Conservation (phyloP, 2,797 vertebrate species). For the Miichthys miiuy region DNA sequence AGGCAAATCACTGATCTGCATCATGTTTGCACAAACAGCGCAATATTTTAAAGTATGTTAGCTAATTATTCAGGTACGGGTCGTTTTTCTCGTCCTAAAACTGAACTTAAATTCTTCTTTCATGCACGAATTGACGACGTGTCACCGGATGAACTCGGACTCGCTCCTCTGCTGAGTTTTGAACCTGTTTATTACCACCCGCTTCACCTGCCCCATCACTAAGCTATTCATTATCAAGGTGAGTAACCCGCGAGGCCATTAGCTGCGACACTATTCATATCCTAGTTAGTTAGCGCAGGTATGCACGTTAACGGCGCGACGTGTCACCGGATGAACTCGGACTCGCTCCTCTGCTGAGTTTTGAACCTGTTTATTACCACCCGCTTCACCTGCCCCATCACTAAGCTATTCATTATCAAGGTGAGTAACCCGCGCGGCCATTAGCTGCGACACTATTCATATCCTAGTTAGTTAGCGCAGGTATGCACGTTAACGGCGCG, state of each 20-base stretch:
- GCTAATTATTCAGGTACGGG: too few relatives aligned
- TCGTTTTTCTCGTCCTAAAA: too few relatives aligned
- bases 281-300: constrained; percentile 61
- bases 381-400: constrained; percentile 60
- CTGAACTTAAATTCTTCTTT: neutral
- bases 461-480: constrained; percentile 63
- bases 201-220: constrained; percentile 58
- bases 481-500: constrained; percentile 47
- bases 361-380: constrained; percentile 56
- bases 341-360: constrained; percentile 48
- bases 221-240: constrained; percentile 62
- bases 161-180: constrained; percentile 46
- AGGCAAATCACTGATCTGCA: too few relatives aligned
- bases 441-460: constrained; percentile 65
- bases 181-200: constrained; percentile 57
- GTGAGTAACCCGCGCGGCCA: constrained; percentile 63
- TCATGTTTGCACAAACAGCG: too few relatives aligned
- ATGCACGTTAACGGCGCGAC: constrained; percentile 45
- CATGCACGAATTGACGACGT: constrained; percentile 17
- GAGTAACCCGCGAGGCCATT: constrained; percentile 65
- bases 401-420: constrained; percentile 69
- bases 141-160: constrained; percentile 33
- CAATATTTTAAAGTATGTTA: too few relatives aligned
- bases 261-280: constrained; percentile 63
- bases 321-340: constrained; percentile 35